These are phyloP conservation scores for Neelides sp. DNA, from an alignment of 1,140 invertebrate genomes.

Conservation along the genomic window DNA sequence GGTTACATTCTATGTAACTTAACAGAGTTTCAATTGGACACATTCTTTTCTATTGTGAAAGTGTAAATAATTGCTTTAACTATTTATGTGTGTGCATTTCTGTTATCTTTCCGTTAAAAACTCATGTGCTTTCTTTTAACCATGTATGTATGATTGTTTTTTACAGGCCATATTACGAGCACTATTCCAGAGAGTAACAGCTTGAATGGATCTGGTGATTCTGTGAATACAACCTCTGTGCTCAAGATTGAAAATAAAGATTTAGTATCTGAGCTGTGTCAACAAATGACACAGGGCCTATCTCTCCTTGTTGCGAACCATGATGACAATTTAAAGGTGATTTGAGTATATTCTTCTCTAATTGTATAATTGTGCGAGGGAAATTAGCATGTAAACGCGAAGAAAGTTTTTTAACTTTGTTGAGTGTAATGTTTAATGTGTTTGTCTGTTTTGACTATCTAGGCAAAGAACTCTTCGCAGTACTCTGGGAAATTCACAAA, in stretches of 20 bases:
- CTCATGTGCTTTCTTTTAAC: constrained; percentile 8
- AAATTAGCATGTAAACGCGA: constrained; percentile 15
- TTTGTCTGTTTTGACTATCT: background rate
- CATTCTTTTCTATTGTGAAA: constrained; percentile 31
- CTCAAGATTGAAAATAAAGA: constrained; percentile 26
- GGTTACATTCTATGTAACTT: too few species aligned
- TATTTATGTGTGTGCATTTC: background rate
- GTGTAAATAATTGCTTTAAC: constrained; percentile 18
- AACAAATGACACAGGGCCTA: constrained; percentile 70
- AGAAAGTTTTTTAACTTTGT: constrained; percentile 5
- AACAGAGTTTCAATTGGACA: too few species aligned
- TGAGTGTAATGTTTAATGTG: background rate
- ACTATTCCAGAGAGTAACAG: background rate
- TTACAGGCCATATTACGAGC: background rate
- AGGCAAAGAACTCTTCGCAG: background rate
- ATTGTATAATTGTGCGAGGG: too few species aligned
- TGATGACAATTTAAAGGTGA: constrained; percentile 37
- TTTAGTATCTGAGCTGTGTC: constrained; percentile 67
- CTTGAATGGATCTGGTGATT: constrained; percentile 9
- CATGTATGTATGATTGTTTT: background rate
- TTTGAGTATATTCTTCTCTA: constrained; percentile 4
- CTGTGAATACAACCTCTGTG: constrained; percentile 10
- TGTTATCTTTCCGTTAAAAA: background rate
- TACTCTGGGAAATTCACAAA: constrained; percentile 25
- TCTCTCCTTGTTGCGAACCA: constrained; percentile 60